Base-by-base conservation (phyloP, 2,797 vertebrate genomes). In the Scomberomorus guttatus region DNA sequence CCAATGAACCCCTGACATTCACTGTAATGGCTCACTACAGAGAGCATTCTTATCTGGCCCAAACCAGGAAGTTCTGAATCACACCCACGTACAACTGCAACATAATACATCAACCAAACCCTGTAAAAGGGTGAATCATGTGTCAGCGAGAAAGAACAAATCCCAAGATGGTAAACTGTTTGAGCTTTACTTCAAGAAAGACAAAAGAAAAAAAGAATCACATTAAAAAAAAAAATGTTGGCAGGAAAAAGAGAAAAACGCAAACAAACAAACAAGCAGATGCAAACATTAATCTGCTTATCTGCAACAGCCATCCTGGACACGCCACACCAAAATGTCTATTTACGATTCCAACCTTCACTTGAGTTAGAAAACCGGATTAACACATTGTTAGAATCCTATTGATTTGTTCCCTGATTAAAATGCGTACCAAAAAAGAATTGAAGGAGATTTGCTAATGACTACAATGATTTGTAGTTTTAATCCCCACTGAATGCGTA, bases 381-480 rank as follows among this genome's bases (percentile, higher is more conserved):
- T 79, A 90, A 76, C 77, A 75, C 54, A 52, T 80, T 69, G 72
- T 77, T 65, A 39, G 62, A 89, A 63, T 79, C 51, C 18, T 54
- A 82, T 81, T 80, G 82, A 91, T 90, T 85, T 82, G 59, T 59
- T 73, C 56, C 54, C 81, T 85, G 75, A 87, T 90, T 87, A 79
- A 81, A 85, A 81, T 74, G 70, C 6, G 2, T 7, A 3, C 18
- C 14, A 18, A 81, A 50, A 84, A 86, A 86, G 63, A 85, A 86
- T 25, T 56, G 62, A 64, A 61, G 25, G 76, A 75, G 82, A 84
- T 85, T 77, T 83, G 78, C 68, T 82, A 85, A 88, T 84, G 80
- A 86, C 77, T 62, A 79, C 75, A 83, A 77, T 83, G 71, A 87
- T 81, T 84, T 82, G 63, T 44, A 44, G 78, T 77, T 88, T 80